These are phyloP conservation scores for Mesoclemmys tuberculata DNA, from an alignment of 2,113 vertebrate species.

Conservation along the genomic window DNA sequence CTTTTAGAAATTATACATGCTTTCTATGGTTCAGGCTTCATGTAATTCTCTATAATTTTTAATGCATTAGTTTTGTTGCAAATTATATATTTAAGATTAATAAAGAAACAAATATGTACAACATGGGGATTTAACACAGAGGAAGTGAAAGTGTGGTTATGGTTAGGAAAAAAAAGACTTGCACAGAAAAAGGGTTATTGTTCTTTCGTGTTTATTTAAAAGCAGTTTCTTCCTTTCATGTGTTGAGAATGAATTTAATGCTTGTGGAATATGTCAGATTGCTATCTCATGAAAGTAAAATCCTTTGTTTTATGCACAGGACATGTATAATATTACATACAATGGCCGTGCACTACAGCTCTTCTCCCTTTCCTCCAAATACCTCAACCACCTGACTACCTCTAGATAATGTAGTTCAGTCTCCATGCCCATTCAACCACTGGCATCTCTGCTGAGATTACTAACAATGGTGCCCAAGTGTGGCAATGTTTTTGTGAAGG, in stretches of 20 bases:
- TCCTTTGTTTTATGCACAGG: not conserved
- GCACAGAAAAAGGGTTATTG: not conserved
- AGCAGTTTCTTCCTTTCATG: not conserved
- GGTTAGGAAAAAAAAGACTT: accelerated
- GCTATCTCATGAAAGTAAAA: not conserved
- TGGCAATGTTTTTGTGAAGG: not conserved
- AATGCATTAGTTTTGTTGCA: not conserved
- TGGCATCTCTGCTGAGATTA: not conserved
- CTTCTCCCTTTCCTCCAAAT: not conserved
- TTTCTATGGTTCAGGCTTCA: not conserved
- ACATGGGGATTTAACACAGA: not conserved
- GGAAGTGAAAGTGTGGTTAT: not conserved
- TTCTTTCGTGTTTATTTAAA: not conserved
- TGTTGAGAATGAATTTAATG: not conserved
- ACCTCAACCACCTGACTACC: not conserved
- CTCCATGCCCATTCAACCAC: not conserved
- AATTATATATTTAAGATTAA: not conserved
- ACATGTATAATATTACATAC: not conserved
- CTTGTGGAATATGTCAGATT: not conserved
- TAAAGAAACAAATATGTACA: not conserved
- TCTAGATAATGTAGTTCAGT: not conserved
- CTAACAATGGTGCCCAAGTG: not conserved
- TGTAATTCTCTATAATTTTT: not conserved
- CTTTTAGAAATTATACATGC: not conserved
- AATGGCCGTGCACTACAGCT: not conserved